Evolutionary conservation across 2,113 vertebrate genomes (phyloP).

Genomic region (Psephotus haematonotus): DNA sequence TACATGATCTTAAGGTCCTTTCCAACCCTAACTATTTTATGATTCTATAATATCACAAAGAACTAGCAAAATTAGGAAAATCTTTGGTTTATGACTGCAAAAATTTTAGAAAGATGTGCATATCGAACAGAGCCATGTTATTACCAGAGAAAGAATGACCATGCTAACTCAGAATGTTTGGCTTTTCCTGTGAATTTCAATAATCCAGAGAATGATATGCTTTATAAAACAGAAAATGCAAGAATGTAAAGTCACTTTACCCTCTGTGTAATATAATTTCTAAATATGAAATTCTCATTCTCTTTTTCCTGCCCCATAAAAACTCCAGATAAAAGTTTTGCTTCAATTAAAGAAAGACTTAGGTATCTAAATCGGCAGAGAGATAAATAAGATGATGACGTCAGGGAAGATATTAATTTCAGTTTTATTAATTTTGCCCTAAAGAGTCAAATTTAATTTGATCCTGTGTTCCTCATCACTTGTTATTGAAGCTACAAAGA

Average conservation of each 20-base stretch:
- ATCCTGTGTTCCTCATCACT: background rate
- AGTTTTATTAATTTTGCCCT: conserved; percentile 41
- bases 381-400: background rate
- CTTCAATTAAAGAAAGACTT: conserved; percentile 31
- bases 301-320: background rate
- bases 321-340: conserved; percentile 4
- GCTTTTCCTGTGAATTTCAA: background rate
- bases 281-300: conserved; percentile 1
- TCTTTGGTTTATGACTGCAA: background rate
- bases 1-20: too few species aligned
- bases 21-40: too few species aligned
- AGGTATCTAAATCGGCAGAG: background rate
- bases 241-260: background rate
- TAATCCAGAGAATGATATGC: background rate
- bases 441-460: conserved; percentile 25
- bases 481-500: background rate
- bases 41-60: background rate
- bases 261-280: background rate
- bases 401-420: background rate
- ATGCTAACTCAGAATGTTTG: background rate
- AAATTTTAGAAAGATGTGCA: background rate
- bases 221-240: conserved; percentile 1
- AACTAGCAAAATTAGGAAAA: background rate
- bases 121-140: background rate
- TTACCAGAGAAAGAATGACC: background rate